These are phyloP conservation scores for Malthinus seriepunctatus DNA, from an alignment of 2,888 invertebrate species.

Conservation along the genomic window DNA sequence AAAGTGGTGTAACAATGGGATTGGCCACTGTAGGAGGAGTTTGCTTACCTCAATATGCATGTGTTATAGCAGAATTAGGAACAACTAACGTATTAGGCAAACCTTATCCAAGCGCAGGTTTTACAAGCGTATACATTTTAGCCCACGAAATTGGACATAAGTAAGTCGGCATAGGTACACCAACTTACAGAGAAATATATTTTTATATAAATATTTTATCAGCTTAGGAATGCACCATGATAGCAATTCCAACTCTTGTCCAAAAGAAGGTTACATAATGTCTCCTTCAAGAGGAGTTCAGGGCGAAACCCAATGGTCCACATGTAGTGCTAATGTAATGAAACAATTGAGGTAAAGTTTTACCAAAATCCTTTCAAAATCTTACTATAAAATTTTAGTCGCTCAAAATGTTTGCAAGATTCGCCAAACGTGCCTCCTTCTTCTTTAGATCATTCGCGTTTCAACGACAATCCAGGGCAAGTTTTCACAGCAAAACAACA, in stretches of 20 bases:
- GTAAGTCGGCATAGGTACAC: constrained; percentile 61
- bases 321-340: constrained; percentile 71
- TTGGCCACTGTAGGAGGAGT: constrained; percentile 80
- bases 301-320: constrained; percentile 79
- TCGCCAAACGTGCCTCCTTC: constrained; percentile 55
- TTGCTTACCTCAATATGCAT: constrained; percentile 71
- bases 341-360: constrained; percentile 60
- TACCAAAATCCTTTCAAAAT: background rate
- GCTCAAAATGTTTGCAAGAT: constrained; percentile 70
- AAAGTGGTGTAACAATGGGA: constrained; percentile 78
- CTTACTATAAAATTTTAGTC: constrained; percentile 48
- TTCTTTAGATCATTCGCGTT: constrained; percentile 65
- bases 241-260: constrained; percentile 70
- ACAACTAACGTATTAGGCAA: constrained; percentile 72
- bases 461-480: constrained; percentile 68
- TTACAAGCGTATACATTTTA: constrained; percentile 79
- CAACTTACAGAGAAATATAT: background rate
- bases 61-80: constrained; percentile 79
- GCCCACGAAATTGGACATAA: constrained; percentile 86
- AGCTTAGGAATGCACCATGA: constrained; percentile 84
- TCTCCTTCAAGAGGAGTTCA: constrained; percentile 77
- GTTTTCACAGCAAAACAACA: constrained; percentile 75
- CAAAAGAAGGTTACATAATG: constrained; percentile 80
- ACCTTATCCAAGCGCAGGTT: constrained; percentile 83
- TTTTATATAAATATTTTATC: constrained; percentile 27